phyloP scores from a whole-genome alignment of 2,797 vertebrate genomes.

The Gymnocypris eckloni region DNA sequence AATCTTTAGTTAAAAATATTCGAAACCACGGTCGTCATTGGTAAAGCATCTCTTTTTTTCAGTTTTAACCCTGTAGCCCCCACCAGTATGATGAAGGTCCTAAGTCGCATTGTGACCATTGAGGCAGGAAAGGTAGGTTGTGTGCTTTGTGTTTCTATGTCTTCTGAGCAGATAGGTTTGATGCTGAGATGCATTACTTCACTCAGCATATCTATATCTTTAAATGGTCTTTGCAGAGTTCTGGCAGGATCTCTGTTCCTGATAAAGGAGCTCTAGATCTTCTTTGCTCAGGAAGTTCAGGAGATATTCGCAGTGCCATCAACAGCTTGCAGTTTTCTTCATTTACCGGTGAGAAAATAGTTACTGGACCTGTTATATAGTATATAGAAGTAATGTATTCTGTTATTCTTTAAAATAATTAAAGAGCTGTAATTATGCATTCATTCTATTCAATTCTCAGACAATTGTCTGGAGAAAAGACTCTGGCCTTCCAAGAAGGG shows the following conservation, averaged over 20 bases:
- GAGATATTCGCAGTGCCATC: constrained; percentile 95
- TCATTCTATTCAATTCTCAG: constrained; percentile 16
- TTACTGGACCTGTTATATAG: background rate
- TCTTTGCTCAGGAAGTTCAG: constrained; percentile 89
- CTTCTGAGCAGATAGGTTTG: too few relatives aligned
- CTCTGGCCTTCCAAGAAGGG: constrained; percentile 77
- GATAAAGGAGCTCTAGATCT: constrained; percentile 82
- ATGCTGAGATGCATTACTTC: background rate
- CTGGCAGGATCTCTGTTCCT: constrained; percentile 74
- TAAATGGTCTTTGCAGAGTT: constrained; percentile 75
- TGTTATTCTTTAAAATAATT: background rate
- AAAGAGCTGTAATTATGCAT: background rate
- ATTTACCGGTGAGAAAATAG: constrained; percentile 77
- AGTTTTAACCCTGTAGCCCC: constrained; percentile 97
- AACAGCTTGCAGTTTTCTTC: constrained; percentile 95
- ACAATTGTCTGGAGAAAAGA: constrained; percentile 71
- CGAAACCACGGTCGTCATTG: background rate
- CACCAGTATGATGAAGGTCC: constrained; percentile 92
- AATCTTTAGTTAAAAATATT: background rate
- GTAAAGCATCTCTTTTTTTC: constrained; percentile 28
- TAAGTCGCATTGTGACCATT: constrained; percentile 82
- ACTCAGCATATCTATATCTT: constrained; percentile 13
- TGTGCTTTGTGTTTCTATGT: background rate
- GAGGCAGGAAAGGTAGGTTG: constrained; percentile 85
- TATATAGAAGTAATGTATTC: background rate